Evolutionary conservation across 2,797 vertebrate species (phyloP), one percentile per base, ranked within the genome.

Genomic region (Selene dorsalis): DNA sequence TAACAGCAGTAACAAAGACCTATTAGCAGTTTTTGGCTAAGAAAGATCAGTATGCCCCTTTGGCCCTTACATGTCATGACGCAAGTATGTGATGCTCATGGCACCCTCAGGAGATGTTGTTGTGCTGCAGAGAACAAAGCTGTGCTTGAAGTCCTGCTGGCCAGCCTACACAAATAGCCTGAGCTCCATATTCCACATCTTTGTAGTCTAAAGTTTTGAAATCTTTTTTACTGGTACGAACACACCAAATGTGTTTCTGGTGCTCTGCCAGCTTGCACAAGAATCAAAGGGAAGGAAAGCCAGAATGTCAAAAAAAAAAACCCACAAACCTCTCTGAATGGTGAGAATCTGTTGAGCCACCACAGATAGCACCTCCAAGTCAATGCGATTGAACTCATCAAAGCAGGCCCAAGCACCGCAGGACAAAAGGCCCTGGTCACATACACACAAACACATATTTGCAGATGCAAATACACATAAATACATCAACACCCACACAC

Each of bases 301-400:
- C 14, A 47, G 12, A 50, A 38, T 17, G 18, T 69, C 2, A 60
- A 35, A 43, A 75, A 48, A 65, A 69, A 30, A 69, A 5, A 35
- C 30, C 60, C 75, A 71, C 76, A 81, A 93, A 98, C 96, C 96
- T 97, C 96, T 96, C 85, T 97, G 97, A 82, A 97, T 98, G 74
- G 96, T 97, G 84, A 98, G 96, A 87, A 98, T 98, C 93, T 98
- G 97, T 88, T 98, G 97, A 77, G 97, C 97, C 79, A 98, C 97
- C 79, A 97, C 97, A 74, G 97, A 98, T 56, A 98, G 96, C 60
- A 98, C 97, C 93, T 98, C 97, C 94, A 97, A 91, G 92, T 98
- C 97, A 87, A 98, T 98, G 78, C 96, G 95, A 90, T 98, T 98
- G 88, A 98, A 98, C 87, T 98, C 97, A 88, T 98, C 97, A 92